phyloP scores from a whole-genome alignment of 2,797 vertebrate species.

The Parambassis ranga region DNA sequence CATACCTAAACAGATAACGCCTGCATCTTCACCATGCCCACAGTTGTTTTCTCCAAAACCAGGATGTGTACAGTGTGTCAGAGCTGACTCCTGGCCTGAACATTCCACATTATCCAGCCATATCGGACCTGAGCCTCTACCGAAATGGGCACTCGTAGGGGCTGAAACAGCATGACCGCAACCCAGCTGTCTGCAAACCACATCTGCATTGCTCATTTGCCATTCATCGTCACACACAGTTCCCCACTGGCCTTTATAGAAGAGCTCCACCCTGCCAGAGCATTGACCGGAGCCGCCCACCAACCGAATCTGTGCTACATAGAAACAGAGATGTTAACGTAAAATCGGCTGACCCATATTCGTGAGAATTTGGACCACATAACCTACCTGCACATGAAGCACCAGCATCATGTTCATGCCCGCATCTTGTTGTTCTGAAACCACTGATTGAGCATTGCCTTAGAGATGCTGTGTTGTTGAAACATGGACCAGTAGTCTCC shows the following conservation, averaged over 20 bases:
- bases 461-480: slow-evolving; percentile 36
- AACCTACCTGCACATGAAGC: slow-evolving; percentile 63
- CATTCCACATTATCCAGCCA: slow-evolving; percentile 75
- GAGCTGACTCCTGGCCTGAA: slow-evolving; percentile 48
- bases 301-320: slow-evolving; percentile 56
- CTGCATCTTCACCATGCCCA: slow-evolving; percentile 66
- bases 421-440: slow-evolving; percentile 48
- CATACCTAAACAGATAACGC: slow-evolving; percentile 73
- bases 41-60: slow-evolving; percentile 66
- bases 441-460: slow-evolving; percentile 49
- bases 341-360: no score
- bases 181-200: slow-evolving; percentile 72
- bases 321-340: not conserved
- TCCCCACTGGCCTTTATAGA: slow-evolving; percentile 66
- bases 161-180: slow-evolving; percentile 66
- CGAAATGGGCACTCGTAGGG: slow-evolving; percentile 60
- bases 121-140: slow-evolving; percentile 67
- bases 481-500: slow-evolving; percentile 52
- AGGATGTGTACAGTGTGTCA: slow-evolving; percentile 51
- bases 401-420: slow-evolving; percentile 57
- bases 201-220: slow-evolving; percentile 40
- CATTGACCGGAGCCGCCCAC: slow-evolving; percentile 42
- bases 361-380: not conserved
- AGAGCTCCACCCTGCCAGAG: slow-evolving; percentile 71
- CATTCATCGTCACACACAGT: slow-evolving; percentile 74